Evolutionary conservation across 2,797 vertebrate genomes (phyloP), one percentile per base, ranked within the genome.

Genomic region (Sebastes matsubarae): DNA sequence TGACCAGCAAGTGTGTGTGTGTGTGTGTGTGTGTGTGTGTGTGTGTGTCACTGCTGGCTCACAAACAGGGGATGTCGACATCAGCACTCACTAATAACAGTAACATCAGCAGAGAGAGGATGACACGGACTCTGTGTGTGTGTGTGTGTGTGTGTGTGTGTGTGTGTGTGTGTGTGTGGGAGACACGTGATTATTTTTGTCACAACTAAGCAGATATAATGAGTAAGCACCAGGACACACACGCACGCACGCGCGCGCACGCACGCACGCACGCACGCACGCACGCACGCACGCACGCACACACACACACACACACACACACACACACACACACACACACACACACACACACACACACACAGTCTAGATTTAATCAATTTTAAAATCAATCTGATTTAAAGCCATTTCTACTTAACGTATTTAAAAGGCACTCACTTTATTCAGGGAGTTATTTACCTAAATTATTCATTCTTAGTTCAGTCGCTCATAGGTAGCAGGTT

Each of bases 41-140:
- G 68, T 61, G n/a, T 36, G 34, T 66, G 29, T 2, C 2, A 55
- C 14, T 22, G 54, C 29, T 70, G 71, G 54, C 73, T 82, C 74
- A 70, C 63, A 74, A 64, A 84, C 74, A 79, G 61, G 2, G 75
- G 74, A 81, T 82, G 88, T 86, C 25, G 55, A 86, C 85, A 90
- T 89, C 88, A 88, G 88, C 90, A 87, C 81, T 87, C 73, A 67
- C 46, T 85, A 85, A 84, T 79, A 89, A 90, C 84, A 91, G 82
- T 72, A 79, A 80, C 85, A 87, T 89, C 84, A 88, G 87, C 89
- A 89, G 80, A 80, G 79, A 74, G 83, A 75, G 83, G 83, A 86
- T 90, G 85, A 89, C 87, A 81, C 9, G 1, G 60, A 82, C 59
- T 36, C 36, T 59, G 13, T 18, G 27, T 27, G 25, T 16, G 27